Conservation (phyloP, 2,797 vertebrate genomes). For the Myiothlypis coronata region DNA sequence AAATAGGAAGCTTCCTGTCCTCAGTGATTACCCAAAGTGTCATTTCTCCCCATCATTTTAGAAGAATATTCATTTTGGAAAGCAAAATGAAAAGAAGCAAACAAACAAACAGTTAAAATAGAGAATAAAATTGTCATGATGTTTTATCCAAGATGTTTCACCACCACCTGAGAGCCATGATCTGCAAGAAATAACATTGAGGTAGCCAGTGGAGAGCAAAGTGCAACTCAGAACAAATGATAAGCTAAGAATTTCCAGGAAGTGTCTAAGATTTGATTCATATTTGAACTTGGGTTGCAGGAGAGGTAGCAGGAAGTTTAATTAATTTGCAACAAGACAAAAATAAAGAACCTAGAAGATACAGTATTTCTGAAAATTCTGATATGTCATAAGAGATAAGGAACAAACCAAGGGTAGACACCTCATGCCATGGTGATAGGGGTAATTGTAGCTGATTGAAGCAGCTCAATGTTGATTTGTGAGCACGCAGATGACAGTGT, state of each 20-base stretch:
- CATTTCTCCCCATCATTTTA: not conserved
- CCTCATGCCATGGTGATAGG: not conserved
- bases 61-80: not conserved
- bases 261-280: not conserved
- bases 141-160: not conserved
- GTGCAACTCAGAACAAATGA: not conserved
- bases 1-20: not conserved
- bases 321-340: not conserved
- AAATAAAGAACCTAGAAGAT: not conserved
- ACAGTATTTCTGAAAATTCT: not conserved
- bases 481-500: not conserved
- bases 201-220: not conserved
- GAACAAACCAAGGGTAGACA: not conserved
- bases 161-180: not conserved
- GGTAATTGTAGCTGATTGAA: not conserved
- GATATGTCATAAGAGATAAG: not conserved
- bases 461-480: not conserved
- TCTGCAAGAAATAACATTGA: not conserved
- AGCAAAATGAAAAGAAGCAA: not conserved
- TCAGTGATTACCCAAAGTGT: not conserved
- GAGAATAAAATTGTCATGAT: not conserved
- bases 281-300: not conserved
- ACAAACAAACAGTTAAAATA: not conserved
- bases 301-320: not conserved
- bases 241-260: constrained; percentile 8